A percentile compares a stretch with the other conserved stretches of the same genome.
Evolutionary conservation across 1,140 invertebrate genomes (phyloP).

Genomic region (Zaprionus kolodkinae): DNA sequence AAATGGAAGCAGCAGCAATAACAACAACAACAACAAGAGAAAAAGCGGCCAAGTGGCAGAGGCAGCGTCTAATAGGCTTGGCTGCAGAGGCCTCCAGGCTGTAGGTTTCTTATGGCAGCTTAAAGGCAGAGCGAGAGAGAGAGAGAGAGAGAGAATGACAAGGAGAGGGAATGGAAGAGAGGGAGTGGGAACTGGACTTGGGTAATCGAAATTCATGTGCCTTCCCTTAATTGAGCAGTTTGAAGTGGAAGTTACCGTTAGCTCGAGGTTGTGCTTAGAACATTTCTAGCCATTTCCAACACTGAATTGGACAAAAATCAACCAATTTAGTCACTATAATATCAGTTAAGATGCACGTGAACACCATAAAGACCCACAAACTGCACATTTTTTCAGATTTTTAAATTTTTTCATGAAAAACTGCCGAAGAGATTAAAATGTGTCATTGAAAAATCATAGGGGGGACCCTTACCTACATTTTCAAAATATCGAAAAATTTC

Average conservation of each 20-base stretch:
- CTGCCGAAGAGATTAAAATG: too few relatives aligned
- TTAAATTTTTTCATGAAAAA: too few relatives aligned
- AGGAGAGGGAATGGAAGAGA: not conserved
- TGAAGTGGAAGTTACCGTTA: not conserved
- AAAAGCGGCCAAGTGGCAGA: constrained; percentile 11
- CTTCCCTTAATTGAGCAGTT: not conserved
- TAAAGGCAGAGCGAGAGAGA: not conserved
- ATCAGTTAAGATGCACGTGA: too few relatives aligned
- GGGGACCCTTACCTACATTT: too few relatives aligned
- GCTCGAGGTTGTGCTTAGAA: not conserved
- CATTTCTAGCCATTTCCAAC: not conserved
- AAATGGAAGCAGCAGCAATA: too few relatives aligned
- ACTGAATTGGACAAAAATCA: too few relatives aligned
- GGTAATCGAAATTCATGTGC: not conserved
- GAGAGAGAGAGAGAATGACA: not conserved
- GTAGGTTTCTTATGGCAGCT: constrained; percentile 13
- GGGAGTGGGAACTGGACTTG: not conserved
- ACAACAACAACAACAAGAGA: not conserved
- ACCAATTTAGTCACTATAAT: too few relatives aligned
- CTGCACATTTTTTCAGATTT: too few relatives aligned
- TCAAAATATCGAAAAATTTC: too few relatives aligned
- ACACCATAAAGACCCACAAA: too few relatives aligned
- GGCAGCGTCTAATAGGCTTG: constrained; percentile 33
- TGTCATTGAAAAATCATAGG: too few relatives aligned
- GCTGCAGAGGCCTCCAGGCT: not conserved